Percentiles rank a stretch among this genome's conserved stretches.
Evolutionary conservation across 2,113 vertebrate species (phyloP).

Genomic region (Vimba vimba): DNA sequence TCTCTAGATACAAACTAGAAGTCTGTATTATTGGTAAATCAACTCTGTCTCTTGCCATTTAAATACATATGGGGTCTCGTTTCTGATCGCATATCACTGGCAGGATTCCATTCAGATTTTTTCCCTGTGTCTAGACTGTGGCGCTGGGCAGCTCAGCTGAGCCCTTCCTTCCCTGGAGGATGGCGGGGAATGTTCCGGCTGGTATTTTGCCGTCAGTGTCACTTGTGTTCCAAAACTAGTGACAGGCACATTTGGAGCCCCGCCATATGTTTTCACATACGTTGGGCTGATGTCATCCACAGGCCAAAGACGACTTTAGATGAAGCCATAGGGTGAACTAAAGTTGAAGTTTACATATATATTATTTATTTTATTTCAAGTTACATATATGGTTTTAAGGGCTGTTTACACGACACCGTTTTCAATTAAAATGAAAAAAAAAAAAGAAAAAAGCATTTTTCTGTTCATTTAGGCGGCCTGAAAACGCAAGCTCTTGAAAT

Average conservation of each 20-base stretch:
- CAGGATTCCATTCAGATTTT: conserved; percentile 23
- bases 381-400: no score
- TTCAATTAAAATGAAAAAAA: no score
- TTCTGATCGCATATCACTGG: conserved; percentile 5
- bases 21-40: conserved; percentile 33
- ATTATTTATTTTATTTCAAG: no score
- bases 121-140: neutral
- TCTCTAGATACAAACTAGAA: neutral
- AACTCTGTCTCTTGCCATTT: conserved; percentile 12
- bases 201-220: conserved; percentile 30
- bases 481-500: no score
- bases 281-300: conserved; percentile 20
- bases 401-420: no score
- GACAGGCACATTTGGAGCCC: conserved; percentile 50
- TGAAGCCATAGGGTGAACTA: conserved; percentile 24
- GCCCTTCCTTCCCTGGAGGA: conserved; percentile 31
- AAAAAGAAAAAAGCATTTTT: no score
- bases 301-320: conserved; percentile 33
- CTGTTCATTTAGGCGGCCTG: no score
- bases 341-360: neutral
- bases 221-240: conserved; percentile 42
- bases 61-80: conserved; percentile 29
- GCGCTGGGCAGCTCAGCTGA: conserved; percentile 38
- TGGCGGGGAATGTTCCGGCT: conserved; percentile 29
- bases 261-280: conserved; percentile 54